These are phyloP conservation scores for Nysson spinosus DNA, from an alignment of 2,888 invertebrate species.

Conservation along the genomic window DNA sequence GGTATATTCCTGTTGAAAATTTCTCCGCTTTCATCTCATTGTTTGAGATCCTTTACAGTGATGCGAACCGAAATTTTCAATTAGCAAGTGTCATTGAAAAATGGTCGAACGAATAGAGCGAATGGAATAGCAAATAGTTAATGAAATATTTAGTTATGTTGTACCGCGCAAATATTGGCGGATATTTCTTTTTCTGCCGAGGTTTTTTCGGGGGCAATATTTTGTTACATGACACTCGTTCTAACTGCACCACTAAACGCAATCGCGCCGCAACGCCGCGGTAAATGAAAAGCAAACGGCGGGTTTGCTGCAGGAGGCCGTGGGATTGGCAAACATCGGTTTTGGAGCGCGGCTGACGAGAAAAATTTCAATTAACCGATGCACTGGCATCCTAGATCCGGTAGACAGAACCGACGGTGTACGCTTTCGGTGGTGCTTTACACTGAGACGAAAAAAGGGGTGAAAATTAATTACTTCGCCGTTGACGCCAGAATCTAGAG, in stretches of 20 bases:
- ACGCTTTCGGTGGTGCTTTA: slow-evolving; percentile 43
- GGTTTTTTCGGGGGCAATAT: slow-evolving; percentile 10
- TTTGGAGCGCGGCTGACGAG: slow-evolving; percentile 53
- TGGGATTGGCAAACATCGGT: slow-evolving; percentile 59
- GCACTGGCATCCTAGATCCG: slow-evolving; percentile 37
- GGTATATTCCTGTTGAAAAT: background rate
- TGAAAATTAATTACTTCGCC: slow-evolving; percentile 58
- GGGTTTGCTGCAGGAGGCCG: slow-evolving; percentile 43
- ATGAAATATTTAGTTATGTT: no score
- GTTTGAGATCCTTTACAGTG: no score
- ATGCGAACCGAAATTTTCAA: no score
- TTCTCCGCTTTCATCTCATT: background rate
- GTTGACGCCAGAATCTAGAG: slow-evolving; percentile 45
- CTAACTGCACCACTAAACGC: slow-evolving; percentile 51
- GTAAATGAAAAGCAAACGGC: slow-evolving; percentile 72
- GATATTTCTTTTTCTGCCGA: slow-evolving; percentile 5
- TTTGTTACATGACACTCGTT: slow-evolving; percentile 30
- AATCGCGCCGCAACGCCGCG: slow-evolving; percentile 40
- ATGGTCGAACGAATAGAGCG: no score
- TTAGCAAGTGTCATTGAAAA: no score
- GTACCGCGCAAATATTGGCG: no score
- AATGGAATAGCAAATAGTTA: no score
- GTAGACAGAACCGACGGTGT: slow-evolving; percentile 30
- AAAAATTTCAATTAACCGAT: slow-evolving; percentile 65
- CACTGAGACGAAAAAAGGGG: slow-evolving; percentile 31